A percentile compares a stretch with the other conserved stretches of the same genome.
phyloP scores from a whole-genome alignment of 2,888 invertebrate genomes.

The Ennomos quercinarius region DNA sequence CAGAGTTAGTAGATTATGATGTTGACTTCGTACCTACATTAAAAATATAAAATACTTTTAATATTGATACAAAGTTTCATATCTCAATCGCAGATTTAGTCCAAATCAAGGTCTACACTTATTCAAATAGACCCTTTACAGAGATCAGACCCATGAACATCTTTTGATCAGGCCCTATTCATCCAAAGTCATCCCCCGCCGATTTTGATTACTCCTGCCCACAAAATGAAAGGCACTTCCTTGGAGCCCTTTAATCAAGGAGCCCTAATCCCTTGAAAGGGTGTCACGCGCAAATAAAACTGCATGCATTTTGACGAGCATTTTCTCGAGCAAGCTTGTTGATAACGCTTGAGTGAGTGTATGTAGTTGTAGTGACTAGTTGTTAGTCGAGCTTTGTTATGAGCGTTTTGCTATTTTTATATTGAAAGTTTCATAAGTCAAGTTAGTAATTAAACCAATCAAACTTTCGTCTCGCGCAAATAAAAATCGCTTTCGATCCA shows the following conservation, averaged over 20 bases:
- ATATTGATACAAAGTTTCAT: background rate
- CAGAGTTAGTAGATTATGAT: too few species aligned
- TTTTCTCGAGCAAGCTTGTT: background rate
- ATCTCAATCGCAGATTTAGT: slow-evolving; percentile 15
- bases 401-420: too few species aligned
- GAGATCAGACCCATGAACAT: slow-evolving; percentile 8
- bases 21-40: too few species aligned
- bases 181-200: slow-evolving; percentile 28
- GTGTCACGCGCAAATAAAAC: background rate
- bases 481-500: too few species aligned
- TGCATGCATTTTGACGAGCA: background rate
- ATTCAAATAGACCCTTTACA: slow-evolving; percentile 26
- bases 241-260: slow-evolving; percentile 39
- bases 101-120: slow-evolving; percentile 17
- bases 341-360: too few species aligned
- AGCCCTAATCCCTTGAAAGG: slow-evolving; percentile 26
- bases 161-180: slow-evolving; percentile 38
- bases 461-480: too few species aligned
- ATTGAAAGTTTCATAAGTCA: too few species aligned
- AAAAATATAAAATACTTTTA: too few species aligned
- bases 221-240: slow-evolving; percentile 34
- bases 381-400: too few species aligned
- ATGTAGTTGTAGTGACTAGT: too few species aligned
- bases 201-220: slow-evolving; percentile 31
- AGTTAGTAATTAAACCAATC: too few species aligned